Evolutionary conservation across 2,113 vertebrate genomes (phyloP).

Genomic region (Urocitellus parryii): DNA sequence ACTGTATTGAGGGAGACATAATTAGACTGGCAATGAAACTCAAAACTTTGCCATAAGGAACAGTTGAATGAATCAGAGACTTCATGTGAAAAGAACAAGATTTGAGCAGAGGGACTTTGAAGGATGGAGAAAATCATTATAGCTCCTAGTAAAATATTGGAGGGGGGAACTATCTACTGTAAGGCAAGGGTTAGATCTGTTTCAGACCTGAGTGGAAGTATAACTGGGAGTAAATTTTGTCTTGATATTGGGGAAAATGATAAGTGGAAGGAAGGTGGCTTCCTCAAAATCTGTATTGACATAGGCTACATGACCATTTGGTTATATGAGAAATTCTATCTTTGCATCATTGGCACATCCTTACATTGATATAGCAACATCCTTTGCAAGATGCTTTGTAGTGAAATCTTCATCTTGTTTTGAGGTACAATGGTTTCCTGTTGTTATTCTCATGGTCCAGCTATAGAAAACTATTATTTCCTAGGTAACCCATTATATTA

Average conservation of each 20-base stretch:
- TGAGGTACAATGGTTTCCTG: background rate
- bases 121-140: background rate
- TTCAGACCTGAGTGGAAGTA: background rate
- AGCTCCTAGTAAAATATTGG: background rate
- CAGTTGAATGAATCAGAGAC: background rate
- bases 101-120: background rate
- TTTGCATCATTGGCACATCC: background rate
- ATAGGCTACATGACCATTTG: background rate
- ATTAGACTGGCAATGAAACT: background rate
- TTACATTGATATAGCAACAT: background rate
- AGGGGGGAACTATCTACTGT: background rate
- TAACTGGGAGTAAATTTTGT: background rate
- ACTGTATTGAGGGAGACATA: background rate
- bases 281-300: background rate
- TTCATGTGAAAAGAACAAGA: background rate
- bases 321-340: background rate
- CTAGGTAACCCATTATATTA: background rate
- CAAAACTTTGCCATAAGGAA: background rate
- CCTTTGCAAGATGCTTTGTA: background rate
- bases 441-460: background rate
- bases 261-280: background rate
- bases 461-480: background rate
- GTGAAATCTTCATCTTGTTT: background rate
- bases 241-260: constrained; percentile 18
- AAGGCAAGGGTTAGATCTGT: background rate